Evolutionary conservation across 1,140 invertebrate species (phyloP).

Genomic region (Musca vetustissima): DNA sequence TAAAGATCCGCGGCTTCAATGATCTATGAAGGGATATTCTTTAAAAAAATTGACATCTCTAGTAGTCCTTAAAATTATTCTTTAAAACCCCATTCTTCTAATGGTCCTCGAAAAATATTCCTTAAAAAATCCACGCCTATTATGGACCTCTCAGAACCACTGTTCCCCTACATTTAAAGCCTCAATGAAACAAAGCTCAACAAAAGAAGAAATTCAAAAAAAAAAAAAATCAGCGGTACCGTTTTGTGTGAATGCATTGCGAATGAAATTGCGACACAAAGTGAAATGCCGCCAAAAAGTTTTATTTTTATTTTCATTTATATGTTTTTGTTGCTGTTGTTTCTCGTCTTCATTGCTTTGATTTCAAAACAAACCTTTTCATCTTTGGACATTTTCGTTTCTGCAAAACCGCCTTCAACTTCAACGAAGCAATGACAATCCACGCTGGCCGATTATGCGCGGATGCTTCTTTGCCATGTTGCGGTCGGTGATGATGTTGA

Average conservation of each 20-base stretch:
- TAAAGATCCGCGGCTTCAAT: too few relatives aligned
- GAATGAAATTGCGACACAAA: slow-evolving; percentile 42
- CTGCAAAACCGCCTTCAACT: slow-evolving; percentile 9
- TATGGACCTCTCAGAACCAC: too few relatives aligned
- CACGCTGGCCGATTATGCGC: slow-evolving; percentile 6
- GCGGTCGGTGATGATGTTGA: too few relatives aligned
- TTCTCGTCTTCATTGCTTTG: not conserved
- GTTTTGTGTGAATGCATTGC: slow-evolving; percentile 55
- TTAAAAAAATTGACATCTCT: too few relatives aligned
- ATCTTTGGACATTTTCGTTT: too few relatives aligned
- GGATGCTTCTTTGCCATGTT: slow-evolving; percentile 1
- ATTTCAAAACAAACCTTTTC: too few relatives aligned
- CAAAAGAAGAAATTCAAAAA: slow-evolving; percentile 1
- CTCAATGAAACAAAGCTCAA: not conserved
- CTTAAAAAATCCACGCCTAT: too few relatives aligned
- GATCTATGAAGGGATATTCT: too few relatives aligned
- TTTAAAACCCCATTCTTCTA: too few relatives aligned
- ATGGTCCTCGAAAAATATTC: too few relatives aligned
- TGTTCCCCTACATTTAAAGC: not conserved
- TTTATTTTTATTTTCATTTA: slow-evolving; percentile 10
- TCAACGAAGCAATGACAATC: too few relatives aligned
- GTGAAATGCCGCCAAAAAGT: slow-evolving; percentile 42
- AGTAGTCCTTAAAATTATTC: too few relatives aligned
- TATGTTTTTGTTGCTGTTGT: not conserved
- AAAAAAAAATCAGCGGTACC: slow-evolving; percentile 44